Evolutionary conservation across 2,888 invertebrate species (phyloP), one percentile per base, ranked within the genome.

Genomic region (Proisotoma minuta): DNA sequence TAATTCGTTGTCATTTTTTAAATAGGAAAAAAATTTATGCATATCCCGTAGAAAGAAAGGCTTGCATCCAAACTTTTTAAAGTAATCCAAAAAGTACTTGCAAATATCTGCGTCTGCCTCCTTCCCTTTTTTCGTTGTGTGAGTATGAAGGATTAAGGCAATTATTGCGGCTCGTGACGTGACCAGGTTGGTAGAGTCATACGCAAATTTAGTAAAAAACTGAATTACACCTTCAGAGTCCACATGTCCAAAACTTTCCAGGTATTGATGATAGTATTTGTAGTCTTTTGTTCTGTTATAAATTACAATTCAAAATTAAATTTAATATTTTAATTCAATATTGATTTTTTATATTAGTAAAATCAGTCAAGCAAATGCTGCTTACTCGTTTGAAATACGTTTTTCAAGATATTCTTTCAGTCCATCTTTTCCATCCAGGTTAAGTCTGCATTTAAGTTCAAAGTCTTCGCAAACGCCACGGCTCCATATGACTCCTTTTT

Each of bases 341-440:
- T n/a, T n/a, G n/a, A n/a, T n/a, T n/a, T n/a, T n/a, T n/a, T 12
- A 43, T 15, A 43, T n/a, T 43, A 43, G 10, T 18, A 43, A n/a
- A 34, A 34, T 10, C 34, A 34, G 15, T 8, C 34, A 34, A 34
- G 34, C 15, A 15, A 34, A 10, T 10, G 34, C 8, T 34, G 4
- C 43, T 43, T 43, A 43, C 43, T 43, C 52, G 12, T 39, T 28
- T 1, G 40, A 27, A 12, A 48, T 57, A 20, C 27, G 43, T 20
- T 23, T 40, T 3, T 57, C 87, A 1, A 93, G 78, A 4, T 5
- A 5, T 18, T 5, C 43, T 5, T 5, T 4, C 18, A 43, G 43
- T n/a, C 20, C 20, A 4, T 43, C 18, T 5, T 43, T n/a, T 18
- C 20, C 43, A 15, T 43, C 20, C 20, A 43, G 18, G 18, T 12